Percentiles rank a stretch among this genome's conserved stretches.
These are phyloP conservation scores for Aethina tumida DNA, from an alignment of 1,140 invertebrate species.

Conservation along the genomic window DNA sequence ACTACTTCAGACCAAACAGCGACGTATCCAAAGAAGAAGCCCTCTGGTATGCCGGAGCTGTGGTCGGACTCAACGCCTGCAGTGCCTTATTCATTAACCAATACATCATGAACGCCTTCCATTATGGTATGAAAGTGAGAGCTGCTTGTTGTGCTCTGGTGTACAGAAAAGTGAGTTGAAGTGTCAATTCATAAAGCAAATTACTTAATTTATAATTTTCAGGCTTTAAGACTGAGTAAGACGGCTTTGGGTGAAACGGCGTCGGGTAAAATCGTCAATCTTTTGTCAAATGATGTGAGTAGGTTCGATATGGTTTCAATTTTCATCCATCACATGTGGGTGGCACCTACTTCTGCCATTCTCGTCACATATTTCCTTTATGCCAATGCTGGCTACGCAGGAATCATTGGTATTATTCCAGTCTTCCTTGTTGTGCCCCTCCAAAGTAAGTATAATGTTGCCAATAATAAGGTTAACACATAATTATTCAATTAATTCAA, in stretches of 20 bases:
- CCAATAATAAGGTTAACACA: no score
- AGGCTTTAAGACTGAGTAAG: constrained; percentile 49
- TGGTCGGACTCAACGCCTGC: constrained; percentile 42
- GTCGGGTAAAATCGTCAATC: constrained; percentile 75
- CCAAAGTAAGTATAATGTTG: constrained; percentile 44
- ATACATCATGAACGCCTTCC: constrained; percentile 47
- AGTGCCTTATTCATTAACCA: constrained; percentile 49
- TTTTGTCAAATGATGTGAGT: constrained; percentile 70
- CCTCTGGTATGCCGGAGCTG: constrained; percentile 46
- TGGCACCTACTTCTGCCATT: constrained; percentile 52
- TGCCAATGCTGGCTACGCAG: constrained; percentile 50
- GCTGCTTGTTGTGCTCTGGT: constrained; percentile 55
- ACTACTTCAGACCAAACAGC: constrained; percentile 39
- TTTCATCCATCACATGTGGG: constrained; percentile 52
- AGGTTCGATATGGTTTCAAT: constrained; percentile 51
- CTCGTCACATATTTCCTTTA: constrained; percentile 56
- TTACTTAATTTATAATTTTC: constrained; percentile 7
- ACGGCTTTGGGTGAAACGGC: constrained; percentile 65
- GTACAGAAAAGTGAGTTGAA: constrained; percentile 50
- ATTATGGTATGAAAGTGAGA: constrained; percentile 48
- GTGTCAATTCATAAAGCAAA: neutral
- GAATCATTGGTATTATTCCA: constrained; percentile 56
- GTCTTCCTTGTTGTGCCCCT: constrained; percentile 62
- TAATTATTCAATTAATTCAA: no score
- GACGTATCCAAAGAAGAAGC: constrained; percentile 36